Evolutionary conservation across 2,888 invertebrate genomes (phyloP), one percentile per base, ranked within the genome.

Genomic region (Phrixothrix hirtus): DNA sequence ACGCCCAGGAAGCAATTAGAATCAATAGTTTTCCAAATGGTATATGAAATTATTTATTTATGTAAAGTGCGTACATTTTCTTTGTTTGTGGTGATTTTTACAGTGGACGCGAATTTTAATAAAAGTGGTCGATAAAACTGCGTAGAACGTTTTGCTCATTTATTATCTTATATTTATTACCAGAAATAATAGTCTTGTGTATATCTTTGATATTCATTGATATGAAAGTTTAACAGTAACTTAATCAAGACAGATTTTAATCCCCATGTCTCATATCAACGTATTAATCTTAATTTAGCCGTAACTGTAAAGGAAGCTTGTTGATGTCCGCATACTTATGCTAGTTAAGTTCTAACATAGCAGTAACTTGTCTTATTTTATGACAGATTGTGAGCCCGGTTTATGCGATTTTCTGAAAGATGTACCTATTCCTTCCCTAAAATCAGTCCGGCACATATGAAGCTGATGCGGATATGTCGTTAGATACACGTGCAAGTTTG

Each of bases 91-190:
- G 52, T 51, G 58, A 58, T 61, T 58, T 47, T 56, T 58, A 56
- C 58, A 59, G 57, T 61, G 60, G 59, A 60, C 60, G 58, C 61
- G 60, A 65, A 64, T 65, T 66, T 65, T 65, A 65, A 66, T 66
- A 67, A 66, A 66, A 65, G 59, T 60, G 61, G 63, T 63, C 58
- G 47, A 48, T n/a, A n/a, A n/a, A 50, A 58, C 43, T 50, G 44
- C 56, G 49, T 53, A 43, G 42, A 52, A 41, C 58, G 58, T 58
- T 27, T 42, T 27, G 38, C 45, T 53, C 57, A 58, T 57, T 60
- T 59, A 58, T 62, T 60, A 60, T 58, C 35, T 44, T n/a, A n/a
- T n/a, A n/a, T n/a, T n/a, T n/a, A n/a, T n/a, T n/a, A n/a, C n/a
- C n/a, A n/a, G n/a, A n/a, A n/a, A n/a, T n/a, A n/a, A n/a, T n/a